Percentiles rank a stretch among this genome's conserved stretches.
Evolutionary conservation across 2,797 vertebrate genomes (phyloP).

Genomic region (Sparidentex hasta): DNA sequence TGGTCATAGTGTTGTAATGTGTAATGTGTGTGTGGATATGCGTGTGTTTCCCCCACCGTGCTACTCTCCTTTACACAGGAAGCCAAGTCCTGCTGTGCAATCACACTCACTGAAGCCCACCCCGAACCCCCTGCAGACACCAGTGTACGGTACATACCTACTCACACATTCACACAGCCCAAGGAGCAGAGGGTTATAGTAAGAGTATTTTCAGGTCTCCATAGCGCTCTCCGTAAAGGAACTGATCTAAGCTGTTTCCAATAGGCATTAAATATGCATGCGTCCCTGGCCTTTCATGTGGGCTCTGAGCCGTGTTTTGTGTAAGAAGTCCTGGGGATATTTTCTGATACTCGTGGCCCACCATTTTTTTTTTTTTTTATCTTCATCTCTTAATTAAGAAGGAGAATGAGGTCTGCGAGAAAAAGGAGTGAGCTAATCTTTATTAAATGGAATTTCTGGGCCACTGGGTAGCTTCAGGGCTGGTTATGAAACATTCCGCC

Average conservation of each 20-base stretch:
- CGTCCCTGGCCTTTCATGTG: constrained; percentile 81
- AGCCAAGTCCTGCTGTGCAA: constrained; percentile 55
- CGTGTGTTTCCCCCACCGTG: constrained; percentile 40
- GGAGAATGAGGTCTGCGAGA: constrained; percentile 81
- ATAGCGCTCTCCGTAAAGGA: constrained; percentile 59
- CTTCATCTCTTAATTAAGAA: constrained; percentile 86
- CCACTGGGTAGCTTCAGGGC: constrained; percentile 79
- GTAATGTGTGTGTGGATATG: not conserved
- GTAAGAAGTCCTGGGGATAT: constrained; percentile 80
- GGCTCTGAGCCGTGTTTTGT: constrained; percentile 75
- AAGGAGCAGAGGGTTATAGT: constrained; percentile 65
- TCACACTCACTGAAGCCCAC: constrained; percentile 59
- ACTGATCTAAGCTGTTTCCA: constrained; percentile 79
- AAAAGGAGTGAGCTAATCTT: constrained; percentile 80
- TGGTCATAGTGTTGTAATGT: constrained; percentile 14
- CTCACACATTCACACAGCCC: constrained; percentile 61
- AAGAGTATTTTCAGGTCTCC: constrained; percentile 59
- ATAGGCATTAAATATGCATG: constrained; percentile 84
- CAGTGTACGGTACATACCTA: constrained; percentile 5
- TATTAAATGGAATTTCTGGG: constrained; percentile 89
- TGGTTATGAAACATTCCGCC: constrained; percentile 75
- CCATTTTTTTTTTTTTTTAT: constrained; percentile 79
- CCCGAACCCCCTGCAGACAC: constrained; percentile 50
- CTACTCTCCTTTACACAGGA: constrained; percentile 53
- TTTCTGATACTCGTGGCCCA: constrained; percentile 76